Conservation (phyloP, 2,113 vertebrate genomes). For the Ceyx melanurus region DNA sequence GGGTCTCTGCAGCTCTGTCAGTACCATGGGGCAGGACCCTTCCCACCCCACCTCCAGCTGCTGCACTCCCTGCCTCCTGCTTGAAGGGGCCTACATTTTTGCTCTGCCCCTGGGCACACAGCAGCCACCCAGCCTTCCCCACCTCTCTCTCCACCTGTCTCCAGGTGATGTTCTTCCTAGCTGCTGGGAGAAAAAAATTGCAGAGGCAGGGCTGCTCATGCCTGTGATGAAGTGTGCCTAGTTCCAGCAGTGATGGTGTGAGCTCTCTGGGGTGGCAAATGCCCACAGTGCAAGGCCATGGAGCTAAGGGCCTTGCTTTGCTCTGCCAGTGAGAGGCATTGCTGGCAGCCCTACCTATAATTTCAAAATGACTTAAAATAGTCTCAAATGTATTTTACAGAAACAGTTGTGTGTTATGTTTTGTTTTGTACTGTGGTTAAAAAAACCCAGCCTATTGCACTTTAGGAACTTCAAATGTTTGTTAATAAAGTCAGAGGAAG, state of each 20-base stretch:
- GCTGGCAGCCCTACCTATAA: background rate
- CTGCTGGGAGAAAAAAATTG: background rate
- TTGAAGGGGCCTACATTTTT: background rate
- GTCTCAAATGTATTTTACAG: background rate
- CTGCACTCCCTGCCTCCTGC: background rate
- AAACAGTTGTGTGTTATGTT: background rate
- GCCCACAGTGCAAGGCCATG: background rate
- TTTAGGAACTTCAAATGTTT: background rate
- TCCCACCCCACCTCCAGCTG: background rate
- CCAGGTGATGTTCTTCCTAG: background rate
- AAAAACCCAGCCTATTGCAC: background rate
- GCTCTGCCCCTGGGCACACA: background rate
- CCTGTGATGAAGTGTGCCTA: background rate
- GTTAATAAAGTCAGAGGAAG: slow-evolving; percentile 50
- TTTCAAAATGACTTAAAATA: background rate
- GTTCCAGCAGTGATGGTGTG: background rate
- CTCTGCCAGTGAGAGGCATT: background rate
- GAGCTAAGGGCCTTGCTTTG: background rate
- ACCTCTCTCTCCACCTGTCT: background rate
- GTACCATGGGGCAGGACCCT: background rate
- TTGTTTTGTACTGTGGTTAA: background rate
- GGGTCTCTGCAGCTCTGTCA: background rate
- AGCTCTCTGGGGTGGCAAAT: background rate
- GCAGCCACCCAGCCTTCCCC: background rate
- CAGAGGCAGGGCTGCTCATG: background rate